These are phyloP conservation scores for Helicoverpa zea DNA, from an alignment of 1,140 invertebrate genomes.

Conservation along the genomic window DNA sequence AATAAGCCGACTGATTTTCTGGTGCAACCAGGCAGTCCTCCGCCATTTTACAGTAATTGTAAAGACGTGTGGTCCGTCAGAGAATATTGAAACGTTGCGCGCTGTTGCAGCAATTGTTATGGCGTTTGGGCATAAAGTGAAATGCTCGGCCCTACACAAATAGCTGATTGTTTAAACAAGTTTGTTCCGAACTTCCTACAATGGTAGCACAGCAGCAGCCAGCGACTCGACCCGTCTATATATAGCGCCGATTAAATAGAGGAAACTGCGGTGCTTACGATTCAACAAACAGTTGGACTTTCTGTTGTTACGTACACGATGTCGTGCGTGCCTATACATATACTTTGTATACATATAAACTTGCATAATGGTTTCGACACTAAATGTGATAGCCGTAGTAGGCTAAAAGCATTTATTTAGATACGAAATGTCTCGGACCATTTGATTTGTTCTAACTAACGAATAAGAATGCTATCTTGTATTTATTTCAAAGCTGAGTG, in stretches of 20 bases:
- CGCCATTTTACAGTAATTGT: not conserved
- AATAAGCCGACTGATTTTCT: too few species aligned
- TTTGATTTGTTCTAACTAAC: too few species aligned
- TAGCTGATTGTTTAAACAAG: constrained; percentile 43
- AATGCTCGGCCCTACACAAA: constrained; percentile 11
- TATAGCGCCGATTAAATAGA: constrained; percentile 10
- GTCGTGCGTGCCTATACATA: not conserved
- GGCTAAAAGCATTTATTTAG: too few species aligned
- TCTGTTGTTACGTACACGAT: constrained; percentile 1
- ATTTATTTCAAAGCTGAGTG: not conserved
- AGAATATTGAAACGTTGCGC: not conserved
- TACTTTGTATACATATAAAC: too few species aligned
- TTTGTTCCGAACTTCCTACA: constrained; percentile 8
- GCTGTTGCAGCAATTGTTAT: constrained; percentile 4
- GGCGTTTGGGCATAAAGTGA: constrained; percentile 19
- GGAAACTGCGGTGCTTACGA: constrained; percentile 1
- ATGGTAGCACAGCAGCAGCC: not conserved
- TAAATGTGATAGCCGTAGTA: too few species aligned
- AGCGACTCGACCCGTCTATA: not conserved
- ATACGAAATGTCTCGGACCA: too few species aligned
- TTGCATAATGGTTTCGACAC: too few species aligned
- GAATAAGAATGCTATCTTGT: not conserved
- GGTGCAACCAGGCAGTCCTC: too few species aligned
- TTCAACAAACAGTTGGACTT: not conserved
- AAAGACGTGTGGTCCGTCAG: not conserved